Evolutionary conservation across 2,113 vertebrate species (phyloP).

Genomic region (Pollimyrus isidori): DNA sequence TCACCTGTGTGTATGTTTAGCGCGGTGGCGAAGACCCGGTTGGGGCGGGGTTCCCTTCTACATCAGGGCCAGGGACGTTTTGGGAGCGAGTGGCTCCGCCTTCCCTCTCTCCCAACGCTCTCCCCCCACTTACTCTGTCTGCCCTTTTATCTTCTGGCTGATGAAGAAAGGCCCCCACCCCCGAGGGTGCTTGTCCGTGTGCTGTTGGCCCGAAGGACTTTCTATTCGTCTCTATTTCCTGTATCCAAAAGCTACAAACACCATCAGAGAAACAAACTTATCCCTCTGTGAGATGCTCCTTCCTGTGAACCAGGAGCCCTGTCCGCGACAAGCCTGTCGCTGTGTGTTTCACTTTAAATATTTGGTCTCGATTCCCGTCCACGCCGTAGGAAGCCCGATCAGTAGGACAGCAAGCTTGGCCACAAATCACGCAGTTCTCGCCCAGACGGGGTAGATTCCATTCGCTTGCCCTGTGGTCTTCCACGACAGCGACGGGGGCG

Average conservation of each 20-base stretch:
- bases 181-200: not conserved
- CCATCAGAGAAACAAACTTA: not conserved
- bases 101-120: not conserved
- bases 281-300: not conserved
- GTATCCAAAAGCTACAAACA: not conserved
- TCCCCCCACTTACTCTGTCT: not conserved
- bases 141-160: not conserved
- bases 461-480: not conserved
- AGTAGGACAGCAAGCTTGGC: not conserved
- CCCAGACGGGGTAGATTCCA: not conserved
- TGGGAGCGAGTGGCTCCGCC: not conserved
- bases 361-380: not conserved
- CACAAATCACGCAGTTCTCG: not conserved
- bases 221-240: not conserved
- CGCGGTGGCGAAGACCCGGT: not conserved
- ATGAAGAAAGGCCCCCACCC: not conserved
- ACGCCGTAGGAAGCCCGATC: not conserved
- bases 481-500: not conserved
- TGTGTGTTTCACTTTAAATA: not conserved
- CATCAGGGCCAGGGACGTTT: not conserved
- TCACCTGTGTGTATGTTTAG: not conserved
- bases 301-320: not conserved
- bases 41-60: not conserved
- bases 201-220: not conserved
- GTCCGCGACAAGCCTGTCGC: not conserved